Evolutionary conservation across 2,113 vertebrate genomes (phyloP), one percentile per base, ranked within the genome.

Genomic region (Galemys pyrenaicus): DNA sequence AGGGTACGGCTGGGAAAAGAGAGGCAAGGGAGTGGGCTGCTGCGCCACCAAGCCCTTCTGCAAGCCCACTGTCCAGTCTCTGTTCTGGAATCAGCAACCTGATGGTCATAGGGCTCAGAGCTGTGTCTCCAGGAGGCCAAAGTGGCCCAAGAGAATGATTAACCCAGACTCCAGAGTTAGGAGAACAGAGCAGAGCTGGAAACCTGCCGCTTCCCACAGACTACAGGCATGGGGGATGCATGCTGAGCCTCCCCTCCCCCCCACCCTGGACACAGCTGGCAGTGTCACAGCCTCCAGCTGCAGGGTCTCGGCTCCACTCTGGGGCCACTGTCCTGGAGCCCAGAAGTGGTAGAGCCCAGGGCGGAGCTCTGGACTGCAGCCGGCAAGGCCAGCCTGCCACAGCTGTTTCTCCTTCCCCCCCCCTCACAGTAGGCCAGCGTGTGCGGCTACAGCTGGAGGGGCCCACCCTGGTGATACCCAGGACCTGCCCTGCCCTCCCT

Each of bases 281-380:
- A 35, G 26, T 30, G 83, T 51, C 35, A 30, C 13, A n/a, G 77
- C 24, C 84, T 78, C 96, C 97, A 94, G 95, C 96, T 95, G 91
- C 70, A 67, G 39, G 9, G 3, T 81, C 71, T 95, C 86, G 9
- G 46, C 39, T 90, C 37, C 80, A 82, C 91, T 87, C 39, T 15
- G 24, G 62, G 62, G 80, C 46, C 79, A 51, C 0, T 91, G 56
- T 62, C 62, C 80, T 32, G 12, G 56, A 77, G 64, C 32, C 39
- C 44, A 9, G 19, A 70, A 44, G 79, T 83, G 93, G 64, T 44
- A 67, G 65, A 87, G 86, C 58, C 46, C 15, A 35, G 93, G 86
- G 74, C 5, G 2, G 77, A 65, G 74, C 56, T 65, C 73, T 71
- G 67, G 41, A 84, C 39, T 13, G 51, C 60, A 86, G 71, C 84